phyloP scores from a whole-genome alignment of 2,888 invertebrate genomes.

The Drosophila kanekoi region DNA sequence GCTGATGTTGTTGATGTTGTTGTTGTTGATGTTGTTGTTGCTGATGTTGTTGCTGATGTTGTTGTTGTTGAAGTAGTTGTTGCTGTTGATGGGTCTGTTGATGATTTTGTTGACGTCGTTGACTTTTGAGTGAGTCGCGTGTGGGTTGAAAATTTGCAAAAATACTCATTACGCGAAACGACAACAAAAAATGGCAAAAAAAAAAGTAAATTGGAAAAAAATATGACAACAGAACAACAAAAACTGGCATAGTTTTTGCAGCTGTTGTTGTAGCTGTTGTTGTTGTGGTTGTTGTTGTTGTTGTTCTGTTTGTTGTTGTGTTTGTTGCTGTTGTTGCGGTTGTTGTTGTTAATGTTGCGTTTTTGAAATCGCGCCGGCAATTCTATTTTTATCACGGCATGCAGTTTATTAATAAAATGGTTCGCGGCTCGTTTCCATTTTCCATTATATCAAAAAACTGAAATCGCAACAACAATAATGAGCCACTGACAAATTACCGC shows the following conservation, averaged over 20 bases:
- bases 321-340: too few species aligned
- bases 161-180: slow-evolving; percentile 57
- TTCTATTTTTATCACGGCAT: slow-evolving; percentile 74
- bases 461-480: slow-evolving; percentile 55
- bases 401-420: slow-evolving; percentile 78
- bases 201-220: slow-evolving; percentile 3
- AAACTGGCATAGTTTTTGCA: slow-evolving; percentile 63
- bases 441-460: slow-evolving; percentile 60
- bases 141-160: slow-evolving; percentile 66
- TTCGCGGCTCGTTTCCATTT: slow-evolving; percentile 66
- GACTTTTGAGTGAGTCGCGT: slow-evolving; percentile 65
- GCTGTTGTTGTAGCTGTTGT: slow-evolving; percentile 39
- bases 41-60: slow-evolving; percentile 9
- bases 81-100: slow-evolving; percentile 15
- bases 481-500: slow-evolving; percentile 68
- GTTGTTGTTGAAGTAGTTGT: slow-evolving; percentile 14
- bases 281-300: slow-evolving; percentile 46
- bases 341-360: slow-evolving; percentile 44
- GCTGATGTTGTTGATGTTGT: slow-evolving; percentile 4
- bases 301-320: too few species aligned
- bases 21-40: too few species aligned
- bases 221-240: slow-evolving; percentile 22
- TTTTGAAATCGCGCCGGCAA: slow-evolving; percentile 54
- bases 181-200: slow-evolving; percentile 15
- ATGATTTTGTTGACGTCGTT: slow-evolving; percentile 57